phyloP scores from a whole-genome alignment of 2,888 invertebrate genomes.

The Hirudinaria manillensis region DNA sequence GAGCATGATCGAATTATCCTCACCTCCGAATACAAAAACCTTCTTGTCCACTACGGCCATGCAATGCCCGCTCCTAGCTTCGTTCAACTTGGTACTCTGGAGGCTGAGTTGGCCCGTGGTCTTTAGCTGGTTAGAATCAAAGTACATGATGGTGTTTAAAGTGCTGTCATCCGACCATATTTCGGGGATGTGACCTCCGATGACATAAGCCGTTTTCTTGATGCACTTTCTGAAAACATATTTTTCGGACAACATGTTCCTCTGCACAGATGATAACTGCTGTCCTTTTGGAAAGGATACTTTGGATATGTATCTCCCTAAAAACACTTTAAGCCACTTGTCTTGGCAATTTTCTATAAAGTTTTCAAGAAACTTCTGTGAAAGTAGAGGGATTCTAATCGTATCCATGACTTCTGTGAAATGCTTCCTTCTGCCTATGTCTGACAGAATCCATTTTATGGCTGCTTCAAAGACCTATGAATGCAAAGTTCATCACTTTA shows the following conservation, averaged over 20 bases:
- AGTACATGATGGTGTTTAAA: neutral
- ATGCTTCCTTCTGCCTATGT: neutral
- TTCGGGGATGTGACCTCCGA: conserved; percentile 6
- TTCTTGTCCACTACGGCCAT: conserved; percentile 21
- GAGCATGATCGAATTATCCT: neutral
- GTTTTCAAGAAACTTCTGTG: conserved; percentile 10
- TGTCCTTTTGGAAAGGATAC: neutral
- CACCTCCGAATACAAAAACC: conserved; percentile 24
- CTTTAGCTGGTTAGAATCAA: neutral
- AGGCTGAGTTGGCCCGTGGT: neutral
- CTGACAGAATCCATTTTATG: conserved; percentile 10
- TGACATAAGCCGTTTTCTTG: conserved; percentile 6
- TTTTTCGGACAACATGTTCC: neutral
- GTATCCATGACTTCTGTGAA: neutral
- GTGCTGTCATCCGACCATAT: conserved; percentile 17
- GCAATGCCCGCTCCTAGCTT: conserved; percentile 22
- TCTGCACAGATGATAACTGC: conserved; percentile 1
- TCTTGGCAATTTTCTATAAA: neutral
- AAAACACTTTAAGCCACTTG: neutral
- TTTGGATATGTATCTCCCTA: conserved; percentile 6
- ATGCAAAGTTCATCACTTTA: neutral
- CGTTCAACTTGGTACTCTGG: conserved; percentile 2
- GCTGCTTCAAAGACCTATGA: conserved; percentile 25
- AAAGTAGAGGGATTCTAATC: conserved; percentile 15
- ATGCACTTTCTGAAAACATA: neutral